Evolutionary conservation across 2,888 invertebrate species (phyloP).

Genomic region (Mesoligia furuncula): DNA sequence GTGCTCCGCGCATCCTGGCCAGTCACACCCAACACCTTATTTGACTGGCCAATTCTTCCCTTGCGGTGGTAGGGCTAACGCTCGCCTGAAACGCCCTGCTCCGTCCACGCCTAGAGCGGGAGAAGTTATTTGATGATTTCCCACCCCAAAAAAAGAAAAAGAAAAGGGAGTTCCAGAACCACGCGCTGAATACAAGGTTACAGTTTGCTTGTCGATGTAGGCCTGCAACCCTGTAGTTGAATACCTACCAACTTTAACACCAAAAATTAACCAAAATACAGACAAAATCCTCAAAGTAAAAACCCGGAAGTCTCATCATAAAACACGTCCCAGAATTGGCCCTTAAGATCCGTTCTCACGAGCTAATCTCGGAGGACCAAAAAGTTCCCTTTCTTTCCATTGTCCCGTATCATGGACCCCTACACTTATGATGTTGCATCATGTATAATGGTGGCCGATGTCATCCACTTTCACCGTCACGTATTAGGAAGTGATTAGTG

Average conservation of each 20-base stretch:
- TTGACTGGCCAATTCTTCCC: too few relatives aligned
- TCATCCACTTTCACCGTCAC: slow-evolving; percentile 75
- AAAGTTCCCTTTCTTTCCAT: not conserved
- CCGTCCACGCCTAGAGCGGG: too few relatives aligned
- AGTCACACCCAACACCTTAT: too few relatives aligned
- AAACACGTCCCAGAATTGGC: not conserved
- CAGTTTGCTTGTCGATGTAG: too few relatives aligned
- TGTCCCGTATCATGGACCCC: slow-evolving; percentile 1
- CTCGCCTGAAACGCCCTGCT: too few relatives aligned
- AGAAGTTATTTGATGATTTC: too few relatives aligned
- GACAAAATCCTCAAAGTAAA: not conserved
- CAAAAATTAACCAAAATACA: not conserved
- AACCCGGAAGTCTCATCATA: not conserved
- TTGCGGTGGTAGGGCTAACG: too few relatives aligned
- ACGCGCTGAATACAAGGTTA: too few relatives aligned
- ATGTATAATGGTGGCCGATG: slow-evolving; percentile 55
- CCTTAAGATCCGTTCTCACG: not conserved
- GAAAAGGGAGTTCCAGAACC: too few relatives aligned
- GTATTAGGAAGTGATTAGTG: slow-evolving; percentile 77
- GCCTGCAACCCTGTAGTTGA: too few relatives aligned
- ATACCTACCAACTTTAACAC: not conserved
- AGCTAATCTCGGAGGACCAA: slow-evolving; percentile 1
- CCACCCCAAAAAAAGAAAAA: too few relatives aligned
- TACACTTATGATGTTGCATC: slow-evolving; percentile 60
- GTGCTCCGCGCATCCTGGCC: too few relatives aligned